These are phyloP conservation scores for Temnothorax curvispinosus DNA, from an alignment of 1,140 invertebrate genomes.

Conservation along the genomic window DNA sequence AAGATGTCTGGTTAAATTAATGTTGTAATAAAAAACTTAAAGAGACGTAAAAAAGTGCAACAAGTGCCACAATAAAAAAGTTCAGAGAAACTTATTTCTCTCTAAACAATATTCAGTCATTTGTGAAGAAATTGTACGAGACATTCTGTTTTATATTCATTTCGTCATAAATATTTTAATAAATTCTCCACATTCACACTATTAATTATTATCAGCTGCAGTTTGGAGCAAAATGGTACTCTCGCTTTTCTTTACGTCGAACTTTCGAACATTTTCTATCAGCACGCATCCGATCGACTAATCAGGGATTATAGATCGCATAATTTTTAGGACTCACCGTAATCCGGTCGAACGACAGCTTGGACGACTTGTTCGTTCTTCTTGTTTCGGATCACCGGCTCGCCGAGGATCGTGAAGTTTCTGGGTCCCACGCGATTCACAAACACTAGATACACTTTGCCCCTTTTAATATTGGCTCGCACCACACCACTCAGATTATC, in stretches of 20 bases:
- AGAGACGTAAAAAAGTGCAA: constrained; percentile 20
- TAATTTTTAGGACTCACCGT: constrained; percentile 85
- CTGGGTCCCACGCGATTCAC: constrained; percentile 88
- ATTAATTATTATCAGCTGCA: not conserved
- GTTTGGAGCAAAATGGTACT: not conserved
- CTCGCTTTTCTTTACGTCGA: not conserved
- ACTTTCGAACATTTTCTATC: not conserved
- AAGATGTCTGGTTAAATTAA: not conserved
- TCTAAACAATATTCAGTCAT: not conserved
- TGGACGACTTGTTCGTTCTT: constrained; percentile 86
- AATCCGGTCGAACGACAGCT: constrained; percentile 87
- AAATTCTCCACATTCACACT: not conserved
- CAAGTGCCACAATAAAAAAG: constrained; percentile 13
- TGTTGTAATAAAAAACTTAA: not conserved
- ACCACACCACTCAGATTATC: constrained; percentile 84
- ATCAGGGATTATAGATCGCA: not conserved
- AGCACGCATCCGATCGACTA: not conserved
- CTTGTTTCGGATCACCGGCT: constrained; percentile 86
- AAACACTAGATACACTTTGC: constrained; percentile 89
- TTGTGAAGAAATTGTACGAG: not conserved
- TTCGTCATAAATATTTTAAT: constrained; percentile 6
- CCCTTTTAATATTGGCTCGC: constrained; percentile 87
- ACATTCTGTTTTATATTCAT: not conserved
- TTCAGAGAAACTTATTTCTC: not conserved
- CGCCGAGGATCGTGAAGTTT: constrained; percentile 88